Evolutionary conservation across 2,797 vertebrate species (phyloP).

Genomic region (Orientallactaga sibirica): DNA sequence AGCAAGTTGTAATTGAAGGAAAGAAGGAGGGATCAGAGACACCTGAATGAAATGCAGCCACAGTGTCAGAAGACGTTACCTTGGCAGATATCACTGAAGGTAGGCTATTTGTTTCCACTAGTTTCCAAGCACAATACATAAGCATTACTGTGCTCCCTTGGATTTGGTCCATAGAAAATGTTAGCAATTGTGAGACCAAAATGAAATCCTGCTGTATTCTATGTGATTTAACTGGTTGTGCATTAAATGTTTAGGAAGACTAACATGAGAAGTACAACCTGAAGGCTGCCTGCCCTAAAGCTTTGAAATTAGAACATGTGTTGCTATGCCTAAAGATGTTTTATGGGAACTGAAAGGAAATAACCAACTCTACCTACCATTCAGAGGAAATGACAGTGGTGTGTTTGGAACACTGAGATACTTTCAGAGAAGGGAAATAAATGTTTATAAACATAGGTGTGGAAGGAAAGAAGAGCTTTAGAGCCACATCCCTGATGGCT

Average conservation of each 20-base stretch:
- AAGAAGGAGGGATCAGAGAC: neutral
- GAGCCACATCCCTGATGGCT: too few relatives aligned
- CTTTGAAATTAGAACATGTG: too few relatives aligned
- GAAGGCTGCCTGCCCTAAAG: too few relatives aligned
- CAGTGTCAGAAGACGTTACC: neutral
- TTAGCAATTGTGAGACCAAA: neutral
- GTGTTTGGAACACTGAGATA: too few relatives aligned
- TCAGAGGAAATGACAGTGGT: too few relatives aligned
- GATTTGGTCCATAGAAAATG: neutral
- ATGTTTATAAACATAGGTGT: too few relatives aligned
- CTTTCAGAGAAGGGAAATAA: too few relatives aligned
- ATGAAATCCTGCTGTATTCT: neutral
- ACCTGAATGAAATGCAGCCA: neutral
- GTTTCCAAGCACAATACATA: neutral
- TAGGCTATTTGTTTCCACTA: neutral
- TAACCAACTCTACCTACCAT: too few relatives aligned
- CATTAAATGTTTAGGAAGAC: neutral
- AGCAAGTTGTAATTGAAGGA: neutral
- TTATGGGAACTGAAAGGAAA: too few relatives aligned
- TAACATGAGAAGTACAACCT: too few relatives aligned
- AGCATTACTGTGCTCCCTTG: neutral
- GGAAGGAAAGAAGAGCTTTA: too few relatives aligned
- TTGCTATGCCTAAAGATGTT: too few relatives aligned
- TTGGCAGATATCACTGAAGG: neutral
- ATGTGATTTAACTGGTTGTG: neutral